These are phyloP conservation scores for Eurytoma californica DNA, from an alignment of 2,888 invertebrate genomes.

Conservation along the genomic window DNA sequence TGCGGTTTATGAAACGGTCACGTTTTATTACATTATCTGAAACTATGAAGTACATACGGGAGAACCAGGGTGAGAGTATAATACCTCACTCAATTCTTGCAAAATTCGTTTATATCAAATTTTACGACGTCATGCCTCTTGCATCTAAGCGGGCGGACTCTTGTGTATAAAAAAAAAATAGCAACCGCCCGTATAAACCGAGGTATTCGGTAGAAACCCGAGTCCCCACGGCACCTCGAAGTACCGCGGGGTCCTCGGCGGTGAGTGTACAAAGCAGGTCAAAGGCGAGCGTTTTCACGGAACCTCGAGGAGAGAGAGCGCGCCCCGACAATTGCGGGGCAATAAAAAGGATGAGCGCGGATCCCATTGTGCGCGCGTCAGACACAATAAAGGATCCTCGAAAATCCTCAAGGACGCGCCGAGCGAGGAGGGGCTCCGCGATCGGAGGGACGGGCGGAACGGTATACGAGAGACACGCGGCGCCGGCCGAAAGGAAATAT, in stretches of 20 bases:
- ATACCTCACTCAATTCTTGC: no score
- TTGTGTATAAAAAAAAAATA: no score
- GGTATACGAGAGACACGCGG: neutral
- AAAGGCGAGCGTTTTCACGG: constrained; percentile 1
- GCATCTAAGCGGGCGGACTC: no score
- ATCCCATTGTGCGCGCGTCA: constrained; percentile 4
- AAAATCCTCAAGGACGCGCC: constrained; percentile 6
- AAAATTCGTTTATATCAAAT: no score
- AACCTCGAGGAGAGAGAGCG: neutral
- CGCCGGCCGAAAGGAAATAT: neutral
- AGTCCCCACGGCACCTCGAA: no score
- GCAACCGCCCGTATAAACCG: no score
- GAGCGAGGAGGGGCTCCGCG: neutral
- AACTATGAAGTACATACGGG: no score
- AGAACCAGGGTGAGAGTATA: no score
- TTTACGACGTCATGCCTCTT: no score
- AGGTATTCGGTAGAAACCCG: no score
- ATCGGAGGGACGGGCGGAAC: neutral
- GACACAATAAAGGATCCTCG: neutral
- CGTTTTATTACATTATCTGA: no score
- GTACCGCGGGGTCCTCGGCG: neutral
- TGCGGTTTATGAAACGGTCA: no score
- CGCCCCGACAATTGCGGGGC: neutral
- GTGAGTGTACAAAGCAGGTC: neutral
- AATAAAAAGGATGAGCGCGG: constrained; percentile 8